Evolutionary conservation across 2,113 vertebrate species (phyloP), one percentile per base, ranked within the genome.

Genomic region (Gorsachius goisagi): DNA sequence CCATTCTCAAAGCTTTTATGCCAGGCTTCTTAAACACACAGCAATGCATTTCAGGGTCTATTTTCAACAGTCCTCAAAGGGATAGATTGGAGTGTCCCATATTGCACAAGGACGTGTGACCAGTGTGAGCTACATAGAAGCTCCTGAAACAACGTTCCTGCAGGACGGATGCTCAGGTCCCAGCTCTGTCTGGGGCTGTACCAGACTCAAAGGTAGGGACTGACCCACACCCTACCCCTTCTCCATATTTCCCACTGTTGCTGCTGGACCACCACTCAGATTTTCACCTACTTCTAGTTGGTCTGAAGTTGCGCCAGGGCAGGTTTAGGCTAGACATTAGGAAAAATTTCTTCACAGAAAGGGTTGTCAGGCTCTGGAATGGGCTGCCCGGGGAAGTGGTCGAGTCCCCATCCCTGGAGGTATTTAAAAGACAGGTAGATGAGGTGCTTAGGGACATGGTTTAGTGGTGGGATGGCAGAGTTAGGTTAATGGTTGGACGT

Each of bases 161-260:
- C 17, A 56, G 47, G 41, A 72, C 1, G 1, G 26, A 53, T 58
- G 14, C 52, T 95, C 63, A 62, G 45, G 71, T 66, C 49, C 19
- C 77, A 81, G 45, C 79, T 56, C n/a, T 37, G n/a, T 7, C 35
- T 24, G 37, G 18, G 16, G n/a, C 19, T 5, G 1, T 45, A 49
- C 6, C 20, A 81, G 68, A 10, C 26, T 64, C 55, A 66, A 15
- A 45, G 21, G 6, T 32, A 73, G n/a, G n/a, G 26, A 60, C 19
- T 6, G 17, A 50, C 49, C 33, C 78, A 59, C 0, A 0, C 23
- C n/a, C 4, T 32, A 76, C 15, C 24, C 9, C 12, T 89, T 85
- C 27, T 90, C 22, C 12, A 0, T 15, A 18, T 44, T 89, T 74
- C 27, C 18, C 33, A 23, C n/a, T 39, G 3, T 7, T 0, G 0